phyloP scores from a whole-genome alignment of 2,113 vertebrate species.

The Carassius carassius region DNA sequence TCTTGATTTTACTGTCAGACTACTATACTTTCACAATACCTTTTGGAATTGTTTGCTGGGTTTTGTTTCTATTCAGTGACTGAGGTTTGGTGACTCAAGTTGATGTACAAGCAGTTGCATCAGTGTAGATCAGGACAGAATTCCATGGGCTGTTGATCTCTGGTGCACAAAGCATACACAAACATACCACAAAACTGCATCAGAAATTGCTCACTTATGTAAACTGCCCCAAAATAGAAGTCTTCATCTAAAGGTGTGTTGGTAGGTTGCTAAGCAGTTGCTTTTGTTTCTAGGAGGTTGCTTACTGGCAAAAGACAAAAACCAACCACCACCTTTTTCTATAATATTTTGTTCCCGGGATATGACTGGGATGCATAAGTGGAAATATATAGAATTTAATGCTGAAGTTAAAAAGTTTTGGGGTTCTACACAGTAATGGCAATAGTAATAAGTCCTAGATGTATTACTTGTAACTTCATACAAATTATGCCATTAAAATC shows the following conservation, averaged over 20 bases:
- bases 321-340: not conserved
- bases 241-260: not conserved
- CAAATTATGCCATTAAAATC: not conserved
- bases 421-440: not conserved
- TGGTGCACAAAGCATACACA: not conserved
- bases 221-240: not conserved
- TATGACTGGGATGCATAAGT: not conserved
- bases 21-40: not conserved
- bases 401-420: not conserved
- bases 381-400: not conserved
- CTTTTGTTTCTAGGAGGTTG: not conserved
- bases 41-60: not conserved
- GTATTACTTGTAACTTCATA: not conserved
- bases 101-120: constrained; percentile 39
- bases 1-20: not conserved
- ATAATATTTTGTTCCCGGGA: not conserved
- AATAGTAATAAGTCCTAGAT: not conserved
- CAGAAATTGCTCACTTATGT: not conserved
- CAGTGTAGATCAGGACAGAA: constrained; percentile 39
- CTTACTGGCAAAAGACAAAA: not conserved
- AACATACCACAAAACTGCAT: not conserved
- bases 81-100: constrained; percentile 1
- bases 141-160: constrained; percentile 17
- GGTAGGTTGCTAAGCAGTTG: not conserved
- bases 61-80: not conserved